Base-by-base conservation (phyloP, 35 echinoderm and acorn worm genomes). In the Patiria miniata region DNA sequence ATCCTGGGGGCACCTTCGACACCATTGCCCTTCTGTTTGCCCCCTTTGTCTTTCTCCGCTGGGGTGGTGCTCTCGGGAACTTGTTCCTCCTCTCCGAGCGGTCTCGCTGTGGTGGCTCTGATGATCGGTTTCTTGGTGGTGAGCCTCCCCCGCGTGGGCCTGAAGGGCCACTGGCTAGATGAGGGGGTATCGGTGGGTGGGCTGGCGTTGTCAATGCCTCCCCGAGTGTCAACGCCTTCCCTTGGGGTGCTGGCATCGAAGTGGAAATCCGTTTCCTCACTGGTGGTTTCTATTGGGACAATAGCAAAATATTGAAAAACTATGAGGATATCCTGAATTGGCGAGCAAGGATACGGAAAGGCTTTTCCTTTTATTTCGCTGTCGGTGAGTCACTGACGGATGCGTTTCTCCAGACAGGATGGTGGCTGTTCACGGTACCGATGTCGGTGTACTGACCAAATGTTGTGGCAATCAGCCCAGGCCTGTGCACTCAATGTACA, bases 1-100 rank as follows among this genome's bases (percentile, higher is more conserved):
- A 73, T 23, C 34, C 65, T 73, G 22, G 65, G 65, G 29, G 65
- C 34, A 47, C 42, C 42, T 10, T 18, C 14, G 14, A 8, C 65
- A 28, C 65, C 65, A 73, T 30, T 73, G 22, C 65, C 65, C 15
- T 22, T 73, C 65, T 73, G 65, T 7, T 73, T 30, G n/a, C 65
- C 65, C 21, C 65, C 65, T 2, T 34, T 23, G 0, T 36, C 65
- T 47, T 47, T 47, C 34, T 7, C 29, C 34, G 21, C 7, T 32
- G 29, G 65, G 34, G 65, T 73, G 65, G 65, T 73, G 22, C 65
- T 73, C 29, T 73, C 26, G 65, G 65, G 65, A 7, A n/a, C 65
- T 23, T 73, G 19, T 8, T 73, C 65, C 26, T 32, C 65, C 8
- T 32, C 65, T 14, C 3, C 21, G 26, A 22, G 10, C 19, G 65